Percentiles rank a stretch among this genome's conserved stretches.
Conservation (phyloP, 2,113 vertebrate species). For the Gorilla gorilla region DNA sequence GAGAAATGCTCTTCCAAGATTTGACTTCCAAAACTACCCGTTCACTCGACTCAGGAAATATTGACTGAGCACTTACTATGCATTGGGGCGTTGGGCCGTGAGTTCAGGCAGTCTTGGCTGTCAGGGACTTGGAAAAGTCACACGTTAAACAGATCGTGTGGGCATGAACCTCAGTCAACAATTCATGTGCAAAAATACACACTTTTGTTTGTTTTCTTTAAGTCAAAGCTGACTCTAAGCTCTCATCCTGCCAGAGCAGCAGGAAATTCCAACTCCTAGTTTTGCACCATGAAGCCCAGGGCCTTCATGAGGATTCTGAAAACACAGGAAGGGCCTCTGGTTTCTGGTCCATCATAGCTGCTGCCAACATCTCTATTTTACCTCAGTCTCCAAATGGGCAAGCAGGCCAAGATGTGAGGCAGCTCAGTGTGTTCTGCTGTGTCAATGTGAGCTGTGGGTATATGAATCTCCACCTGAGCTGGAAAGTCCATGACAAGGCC, state of each 20-base stretch:
- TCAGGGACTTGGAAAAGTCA: constrained; percentile 27
- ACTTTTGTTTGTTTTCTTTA: constrained; percentile 64
- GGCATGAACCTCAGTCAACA: neutral
- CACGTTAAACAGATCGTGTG: constrained; percentile 29
- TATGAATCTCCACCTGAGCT: neutral
- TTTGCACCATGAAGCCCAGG: neutral
- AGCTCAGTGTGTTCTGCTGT: neutral
- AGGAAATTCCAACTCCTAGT: constrained; percentile 48
- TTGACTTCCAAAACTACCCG: neutral
- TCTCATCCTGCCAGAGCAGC: neutral
- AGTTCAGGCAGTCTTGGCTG: neutral
- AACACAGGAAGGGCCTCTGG: neutral
- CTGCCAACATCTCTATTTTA: neutral
- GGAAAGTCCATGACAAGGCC: neutral
- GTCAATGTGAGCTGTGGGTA: neutral
- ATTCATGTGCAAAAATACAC: constrained; percentile 44
- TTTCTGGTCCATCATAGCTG: neutral
- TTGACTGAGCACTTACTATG: neutral
- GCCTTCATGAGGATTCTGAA: neutral
- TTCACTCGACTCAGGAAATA: neutral
- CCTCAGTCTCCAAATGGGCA: neutral
- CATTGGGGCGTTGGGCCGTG: neutral
- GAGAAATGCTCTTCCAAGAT: neutral
- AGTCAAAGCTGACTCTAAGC: constrained; percentile 36
- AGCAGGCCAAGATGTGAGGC: neutral